Evolutionary conservation across 2,888 invertebrate genomes (phyloP).

Genomic region (Cataglyphis albicans): DNA sequence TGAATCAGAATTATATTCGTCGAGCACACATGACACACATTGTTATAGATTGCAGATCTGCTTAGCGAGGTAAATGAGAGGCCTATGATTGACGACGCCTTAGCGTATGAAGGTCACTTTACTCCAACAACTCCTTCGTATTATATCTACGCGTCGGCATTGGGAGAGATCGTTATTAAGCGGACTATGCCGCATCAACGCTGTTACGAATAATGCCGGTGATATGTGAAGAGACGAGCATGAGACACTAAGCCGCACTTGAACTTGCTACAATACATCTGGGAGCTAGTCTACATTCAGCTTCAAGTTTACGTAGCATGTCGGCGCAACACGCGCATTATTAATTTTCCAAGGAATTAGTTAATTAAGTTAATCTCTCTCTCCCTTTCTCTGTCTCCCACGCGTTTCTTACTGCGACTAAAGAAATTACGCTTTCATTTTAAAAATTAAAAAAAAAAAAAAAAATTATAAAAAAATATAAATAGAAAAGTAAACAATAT

Average conservation of each 20-base stretch:
- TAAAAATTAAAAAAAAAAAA: background rate
- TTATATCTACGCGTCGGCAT: conserved; percentile 27
- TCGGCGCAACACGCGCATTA: conserved; percentile 10
- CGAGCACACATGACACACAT: background rate
- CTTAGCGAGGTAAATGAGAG: background rate
- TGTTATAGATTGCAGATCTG: background rate
- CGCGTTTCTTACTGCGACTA: conserved; percentile 14
- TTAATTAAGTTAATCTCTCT: conserved; percentile 46
- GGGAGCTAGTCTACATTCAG: conserved; percentile 44
- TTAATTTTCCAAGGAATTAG: conserved; percentile 36
- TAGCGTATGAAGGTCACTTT: background rate
- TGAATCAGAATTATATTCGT: background rate
- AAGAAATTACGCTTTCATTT: background rate
- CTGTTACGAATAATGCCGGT: conserved; percentile 34
- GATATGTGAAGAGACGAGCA: conserved; percentile 52
- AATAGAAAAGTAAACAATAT: background rate
- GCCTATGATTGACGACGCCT: background rate
- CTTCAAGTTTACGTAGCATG: conserved; percentile 26
- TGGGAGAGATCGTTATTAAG: background rate
- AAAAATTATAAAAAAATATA: background rate
- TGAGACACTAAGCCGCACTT: conserved; percentile 49
- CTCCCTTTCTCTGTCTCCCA: background rate
- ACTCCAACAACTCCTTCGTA: conserved; percentile 10
- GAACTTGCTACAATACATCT: conserved; percentile 48
- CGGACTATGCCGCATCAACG: conserved; percentile 35